These are phyloP conservation scores for Alaudala cheleensis DNA, from an alignment of 2,113 vertebrate species.

Conservation along the genomic window DNA sequence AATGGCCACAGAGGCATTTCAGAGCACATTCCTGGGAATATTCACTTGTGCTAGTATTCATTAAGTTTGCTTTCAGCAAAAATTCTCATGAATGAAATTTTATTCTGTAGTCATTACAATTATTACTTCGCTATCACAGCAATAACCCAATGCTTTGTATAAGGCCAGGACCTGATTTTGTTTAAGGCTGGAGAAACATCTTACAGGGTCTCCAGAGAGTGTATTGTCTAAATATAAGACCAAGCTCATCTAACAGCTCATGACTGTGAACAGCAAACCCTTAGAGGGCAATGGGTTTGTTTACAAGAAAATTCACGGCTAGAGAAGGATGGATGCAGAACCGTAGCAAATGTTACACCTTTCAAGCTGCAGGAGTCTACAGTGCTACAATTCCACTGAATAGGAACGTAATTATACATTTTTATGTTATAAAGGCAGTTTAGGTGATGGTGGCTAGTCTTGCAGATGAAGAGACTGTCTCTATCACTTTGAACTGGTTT, in stretches of 20 bases:
- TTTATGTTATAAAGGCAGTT: background rate
- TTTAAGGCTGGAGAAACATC: constrained; percentile 18
- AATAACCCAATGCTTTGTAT: background rate
- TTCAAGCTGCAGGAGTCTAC: background rate
- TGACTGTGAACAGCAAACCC: background rate
- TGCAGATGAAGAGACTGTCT: background rate
- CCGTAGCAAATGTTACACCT: background rate
- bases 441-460: background rate
- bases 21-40: constrained; percentile 48
- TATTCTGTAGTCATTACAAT: constrained; percentile 42
- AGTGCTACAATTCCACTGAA: background rate
- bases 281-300: constrained; percentile 20
- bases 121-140: constrained; percentile 12
- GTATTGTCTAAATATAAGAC: constrained; percentile 19
- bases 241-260: background rate
- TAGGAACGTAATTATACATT: background rate
- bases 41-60: constrained; percentile 33
- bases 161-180: background rate
- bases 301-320: constrained; percentile 4
- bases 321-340: background rate
- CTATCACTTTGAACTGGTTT: background rate
- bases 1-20: constrained; percentile 56
- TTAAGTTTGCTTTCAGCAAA: constrained; percentile 55
- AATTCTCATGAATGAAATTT: constrained; percentile 57
- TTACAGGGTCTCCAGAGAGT: background rate